Evolutionary conservation across 2,797 vertebrate genomes (phyloP), one percentile per base, ranked within the genome.

Genomic region (Echiichthys vipera): DNA sequence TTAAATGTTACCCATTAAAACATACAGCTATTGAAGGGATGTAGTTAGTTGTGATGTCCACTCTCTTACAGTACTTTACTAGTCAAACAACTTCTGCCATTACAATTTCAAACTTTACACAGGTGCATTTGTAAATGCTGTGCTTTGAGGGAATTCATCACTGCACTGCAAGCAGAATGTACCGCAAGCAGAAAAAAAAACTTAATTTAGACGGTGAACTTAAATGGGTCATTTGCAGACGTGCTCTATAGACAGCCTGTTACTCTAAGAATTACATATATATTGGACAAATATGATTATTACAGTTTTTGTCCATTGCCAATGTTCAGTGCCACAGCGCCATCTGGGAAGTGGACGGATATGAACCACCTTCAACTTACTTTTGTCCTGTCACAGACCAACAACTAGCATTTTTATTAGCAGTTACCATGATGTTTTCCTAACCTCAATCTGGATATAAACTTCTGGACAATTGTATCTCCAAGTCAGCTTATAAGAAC

Each of bases 61-160:
- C n/a, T n/a, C 10, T 30, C n/a, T 54, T 18, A n/a, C 34, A 37
- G 39, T 17, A n/a, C 40, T 9, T 53, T 37, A 9, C 30, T 27
- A n/a, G 34, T 47, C 43, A 62, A 71, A 69, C 36, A 55, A 50
- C 11, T 42, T 32, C 43, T 70, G 65, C 37, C 40, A 40, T 47
- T 22, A 40, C n/a, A n/a, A n/a, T n/a, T n/a, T n/a, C n/a, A n/a
- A n/a, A n/a, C n/a, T n/a, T n/a, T n/a, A n/a, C n/a, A n/a, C n/a
- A n/a, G n/a, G n/a, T n/a, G n/a, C n/a, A n/a, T n/a, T n/a, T n/a
- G n/a, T n/a, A n/a, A n/a, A n/a, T n/a, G n/a, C n/a, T n/a, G n/a
- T n/a, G n/a, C n/a, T n/a, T n/a, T n/a, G n/a, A n/a, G n/a, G n/a
- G n/a, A n/a, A n/a, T 15, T 7, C 45, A 37, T 46, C 47, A 30